phyloP scores from a whole-genome alignment of 2,888 invertebrate species.

The Mamestra brassicae region DNA sequence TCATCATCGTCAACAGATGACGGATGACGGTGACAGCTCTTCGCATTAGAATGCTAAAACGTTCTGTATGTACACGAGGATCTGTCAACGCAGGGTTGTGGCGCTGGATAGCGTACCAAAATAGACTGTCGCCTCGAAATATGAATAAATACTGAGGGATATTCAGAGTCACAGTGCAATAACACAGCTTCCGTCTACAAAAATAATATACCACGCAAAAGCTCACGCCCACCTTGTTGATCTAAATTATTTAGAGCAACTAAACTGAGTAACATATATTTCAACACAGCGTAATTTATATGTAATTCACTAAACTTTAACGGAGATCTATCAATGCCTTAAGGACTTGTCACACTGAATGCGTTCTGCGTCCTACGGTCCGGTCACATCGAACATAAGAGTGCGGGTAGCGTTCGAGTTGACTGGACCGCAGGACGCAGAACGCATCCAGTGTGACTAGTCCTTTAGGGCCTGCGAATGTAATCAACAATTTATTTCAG shows the following conservation, averaged over 20 bases:
- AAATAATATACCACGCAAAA: constrained; percentile 61
- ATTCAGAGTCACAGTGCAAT: constrained; percentile 69
- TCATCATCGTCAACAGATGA: constrained; percentile 41
- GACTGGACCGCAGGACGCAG: too few species aligned
- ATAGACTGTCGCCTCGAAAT: constrained; percentile 82
- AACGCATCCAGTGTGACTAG: too few species aligned
- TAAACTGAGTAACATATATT: constrained; percentile 45
- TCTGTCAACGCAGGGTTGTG: constrained; percentile 69
- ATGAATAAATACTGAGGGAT: constrained; percentile 76
- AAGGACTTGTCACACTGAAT: too few species aligned
- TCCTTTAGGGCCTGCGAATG: constrained; percentile 32
- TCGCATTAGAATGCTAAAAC: constrained; percentile 60
- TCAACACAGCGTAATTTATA: constrained; percentile 37
- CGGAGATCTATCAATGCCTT: constrained; percentile 37
- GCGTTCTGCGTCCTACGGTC: too few species aligned
- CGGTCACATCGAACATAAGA: too few species aligned
- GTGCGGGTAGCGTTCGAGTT: too few species aligned
- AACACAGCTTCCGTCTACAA: constrained; percentile 67
- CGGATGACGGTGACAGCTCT: constrained; percentile 37
- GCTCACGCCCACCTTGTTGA: constrained; percentile 54
- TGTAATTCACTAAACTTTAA: constrained; percentile 24
- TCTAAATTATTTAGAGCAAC: constrained; percentile 48
- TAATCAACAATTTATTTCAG: constrained; percentile 45
- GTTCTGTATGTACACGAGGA: constrained; percentile 60
- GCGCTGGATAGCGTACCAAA: constrained; percentile 71